Base-by-base conservation (phyloP, 2,113 vertebrate species). In the Ia io region DNA sequence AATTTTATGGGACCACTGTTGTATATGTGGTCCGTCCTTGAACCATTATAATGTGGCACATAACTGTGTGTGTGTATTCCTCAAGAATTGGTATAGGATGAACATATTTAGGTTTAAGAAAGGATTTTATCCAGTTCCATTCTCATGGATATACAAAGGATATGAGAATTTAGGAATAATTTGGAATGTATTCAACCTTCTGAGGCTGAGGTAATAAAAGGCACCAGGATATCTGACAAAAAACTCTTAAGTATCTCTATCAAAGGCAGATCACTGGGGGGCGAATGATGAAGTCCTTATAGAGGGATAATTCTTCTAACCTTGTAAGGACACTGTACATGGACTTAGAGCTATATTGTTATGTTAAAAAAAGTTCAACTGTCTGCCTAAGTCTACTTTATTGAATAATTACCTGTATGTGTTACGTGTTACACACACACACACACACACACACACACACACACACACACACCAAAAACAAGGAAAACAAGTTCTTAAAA, bases 401-500 rank as follows among this genome's bases (percentile, higher is more conserved):
- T 79, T 79, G 74, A 94, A 53, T 85, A 74, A 84, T 82, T 95
- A 44, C 70, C 37, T 91, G 4, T 61, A 35, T 91, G 28, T 70
- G 9, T 51, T 76, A 59, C 9, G 16, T 74, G 9, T n/a, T 67
- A 22, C n/a, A 47, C 20, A 73, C 32, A 59, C 8, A 67, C 4
- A 71, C 8, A 93, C 65, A 70, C 14, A 82, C 2, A 70, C 22
- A 40, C 16, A 63, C 22, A 84, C 3, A 74, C 32, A 82, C 28
- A 82, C 13, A 63, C 7, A 22, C 3, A 42, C 70, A 12, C 28
- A 56, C n/a, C 7, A 94, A 84, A 86, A 37, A 71, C 32, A 67
- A 87, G n/a, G 10, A 84, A 88, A 88, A 93, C 16, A 22, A 71
- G 42, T 49, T 35, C 56, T 91, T 95, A 88, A 67, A 84, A 59